Conservation (phyloP, 2,113 vertebrate species). For the Panthera uncia region DNA sequence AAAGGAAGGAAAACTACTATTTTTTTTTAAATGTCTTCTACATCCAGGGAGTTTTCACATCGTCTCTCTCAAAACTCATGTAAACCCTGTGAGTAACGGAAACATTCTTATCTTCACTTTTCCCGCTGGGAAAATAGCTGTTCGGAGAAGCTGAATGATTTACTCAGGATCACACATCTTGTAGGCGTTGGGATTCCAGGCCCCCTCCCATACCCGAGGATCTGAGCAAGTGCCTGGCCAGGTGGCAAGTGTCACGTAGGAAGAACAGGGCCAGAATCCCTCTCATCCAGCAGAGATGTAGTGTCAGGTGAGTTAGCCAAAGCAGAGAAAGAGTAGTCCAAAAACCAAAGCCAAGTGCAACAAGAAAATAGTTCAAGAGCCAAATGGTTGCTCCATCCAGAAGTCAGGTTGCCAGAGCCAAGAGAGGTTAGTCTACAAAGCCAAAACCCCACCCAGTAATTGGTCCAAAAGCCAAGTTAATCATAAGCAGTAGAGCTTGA, state of each 20-base stretch:
- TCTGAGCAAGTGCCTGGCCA: neutral
- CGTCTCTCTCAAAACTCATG: slow-evolving; percentile 26
- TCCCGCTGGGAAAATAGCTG: neutral
- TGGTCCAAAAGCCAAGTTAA: slow-evolving; percentile 33
- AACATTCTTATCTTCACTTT: neutral
- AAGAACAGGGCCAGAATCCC: neutral
- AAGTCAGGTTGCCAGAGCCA: slow-evolving; percentile 37
- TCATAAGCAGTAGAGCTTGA: neutral
- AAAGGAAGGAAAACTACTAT: neutral
- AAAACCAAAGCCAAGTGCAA: slow-evolving; percentile 53
- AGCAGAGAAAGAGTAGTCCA: neutral
- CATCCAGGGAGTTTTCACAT: neutral
- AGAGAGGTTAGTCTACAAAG: slow-evolving; percentile 13
- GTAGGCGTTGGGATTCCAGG: neutral
- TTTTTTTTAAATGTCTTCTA: slow-evolving; percentile 18
- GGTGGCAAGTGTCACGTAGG: neutral
- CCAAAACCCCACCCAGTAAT: slow-evolving; percentile 20
- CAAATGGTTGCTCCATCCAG: slow-evolving; percentile 23
- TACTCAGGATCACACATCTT: neutral
- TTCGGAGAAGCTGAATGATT: neutral
- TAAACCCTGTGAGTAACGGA: neutral
- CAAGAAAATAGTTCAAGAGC: slow-evolving; percentile 42
- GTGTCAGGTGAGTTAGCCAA: neutral
- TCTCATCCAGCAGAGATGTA: neutral
- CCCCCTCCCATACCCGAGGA: neutral